Percentiles rank a stretch among this genome's conserved stretches.
Evolutionary conservation across 2,797 vertebrate species (phyloP).

Genomic region (Coilia nasus): DNA sequence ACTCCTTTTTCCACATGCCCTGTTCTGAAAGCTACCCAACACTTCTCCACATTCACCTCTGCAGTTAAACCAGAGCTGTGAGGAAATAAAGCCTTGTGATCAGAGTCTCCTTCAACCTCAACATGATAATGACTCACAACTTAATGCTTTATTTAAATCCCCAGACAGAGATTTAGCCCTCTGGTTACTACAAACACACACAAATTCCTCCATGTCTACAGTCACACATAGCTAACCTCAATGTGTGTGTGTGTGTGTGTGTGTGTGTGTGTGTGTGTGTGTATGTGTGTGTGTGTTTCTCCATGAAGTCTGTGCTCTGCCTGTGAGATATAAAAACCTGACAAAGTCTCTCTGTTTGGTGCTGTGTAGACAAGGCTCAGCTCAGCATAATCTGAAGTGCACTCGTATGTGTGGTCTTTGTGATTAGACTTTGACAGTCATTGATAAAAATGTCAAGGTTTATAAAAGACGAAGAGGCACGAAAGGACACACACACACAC

Average conservation of each 20-base stretch:
- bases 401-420: background rate
- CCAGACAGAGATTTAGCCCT: background rate
- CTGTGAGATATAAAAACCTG: background rate
- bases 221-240: background rate
- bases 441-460: background rate
- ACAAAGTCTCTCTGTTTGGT: background rate
- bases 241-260: no score
- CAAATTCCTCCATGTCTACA: background rate
- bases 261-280: no score
- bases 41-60: background rate
- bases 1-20: no score
- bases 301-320: background rate
- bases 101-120: background rate
- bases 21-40: background rate
- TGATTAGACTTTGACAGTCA: background rate
- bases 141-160: conserved; percentile 4
- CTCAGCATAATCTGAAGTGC: background rate
- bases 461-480: background rate
- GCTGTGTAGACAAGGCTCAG: background rate
- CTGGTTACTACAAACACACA: background rate
- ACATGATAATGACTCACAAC: conserved; percentile 22
- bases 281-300: background rate
- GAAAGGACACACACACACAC: background rate
- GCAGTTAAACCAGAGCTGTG: background rate
- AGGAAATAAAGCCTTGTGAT: conserved; percentile 9